These are phyloP conservation scores for Dryadula phaetusa DNA, from an alignment of 2,888 invertebrate species.

Conservation along the genomic window DNA sequence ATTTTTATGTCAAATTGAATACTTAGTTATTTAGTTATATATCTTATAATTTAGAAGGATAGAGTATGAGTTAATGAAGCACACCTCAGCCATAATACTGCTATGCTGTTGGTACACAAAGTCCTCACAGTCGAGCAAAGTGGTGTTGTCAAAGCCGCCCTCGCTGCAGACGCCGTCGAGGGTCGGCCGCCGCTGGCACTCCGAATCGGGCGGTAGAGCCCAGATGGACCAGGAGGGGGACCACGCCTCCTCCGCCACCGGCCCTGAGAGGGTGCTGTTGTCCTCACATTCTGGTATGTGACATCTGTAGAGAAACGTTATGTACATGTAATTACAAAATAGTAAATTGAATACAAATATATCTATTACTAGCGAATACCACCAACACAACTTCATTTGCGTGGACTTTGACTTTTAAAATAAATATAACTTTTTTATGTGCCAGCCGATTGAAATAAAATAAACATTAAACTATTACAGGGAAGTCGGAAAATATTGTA, in stretches of 20 bases:
- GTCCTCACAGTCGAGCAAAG: slow-evolving; percentile 62
- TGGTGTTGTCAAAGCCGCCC: slow-evolving; percentile 66
- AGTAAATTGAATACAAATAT: no score
- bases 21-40: no score
- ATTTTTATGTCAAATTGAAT: no score
- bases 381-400: no score
- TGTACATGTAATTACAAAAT: no score
- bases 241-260: slow-evolving; percentile 53
- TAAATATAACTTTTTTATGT: no score
- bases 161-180: slow-evolving; percentile 57
- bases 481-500: no score
- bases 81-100: slow-evolving; percentile 83
- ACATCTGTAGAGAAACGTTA: slow-evolving; percentile 65
- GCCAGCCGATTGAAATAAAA: no score
- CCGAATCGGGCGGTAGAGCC: slow-evolving; percentile 59
- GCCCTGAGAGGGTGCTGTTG: slow-evolving; percentile 51
- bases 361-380: no score
- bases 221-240: slow-evolving; percentile 58
- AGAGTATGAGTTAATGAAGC: not conserved
- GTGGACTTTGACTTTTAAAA: no score
- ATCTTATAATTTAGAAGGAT: not conserved
- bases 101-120: slow-evolving; percentile 77
- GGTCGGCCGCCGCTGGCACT: slow-evolving; percentile 61
- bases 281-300: slow-evolving; percentile 81
- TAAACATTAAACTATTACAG: no score